Evolutionary conservation across 2,113 vertebrate genomes (phyloP).

Genomic region (Malurus cyaneus): DNA sequence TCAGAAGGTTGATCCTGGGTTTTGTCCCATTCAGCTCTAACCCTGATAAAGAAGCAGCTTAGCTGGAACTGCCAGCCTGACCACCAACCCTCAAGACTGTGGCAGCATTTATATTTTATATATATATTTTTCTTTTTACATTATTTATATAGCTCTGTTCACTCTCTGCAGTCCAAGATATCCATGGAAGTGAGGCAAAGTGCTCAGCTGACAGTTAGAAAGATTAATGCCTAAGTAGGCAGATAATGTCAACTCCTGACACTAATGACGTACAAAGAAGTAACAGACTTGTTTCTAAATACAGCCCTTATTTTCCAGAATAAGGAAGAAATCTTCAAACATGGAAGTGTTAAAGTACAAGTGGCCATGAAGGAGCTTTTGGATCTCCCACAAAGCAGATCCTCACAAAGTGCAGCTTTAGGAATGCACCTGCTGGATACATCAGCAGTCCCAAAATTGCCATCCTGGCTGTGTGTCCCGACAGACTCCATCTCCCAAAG

Average conservation of each 20-base stretch:
- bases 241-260: not conserved
- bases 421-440: not conserved
- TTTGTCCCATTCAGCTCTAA: not conserved
- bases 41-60: not conserved
- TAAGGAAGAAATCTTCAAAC: not conserved
- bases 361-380: not conserved
- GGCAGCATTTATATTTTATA: not conserved
- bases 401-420: not conserved
- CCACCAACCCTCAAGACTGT: not conserved
- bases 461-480: not conserved
- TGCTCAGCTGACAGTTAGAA: not conserved
- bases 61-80: not conserved
- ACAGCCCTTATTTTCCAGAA: not conserved
- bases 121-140: not conserved
- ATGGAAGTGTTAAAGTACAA: fast-evolving
- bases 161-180: not conserved
- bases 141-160: not conserved
- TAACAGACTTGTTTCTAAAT: not conserved
- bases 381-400: not conserved
- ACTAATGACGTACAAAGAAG: not conserved
- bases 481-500: not conserved
- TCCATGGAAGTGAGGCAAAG: not conserved
- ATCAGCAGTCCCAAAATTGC: not conserved
- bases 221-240: not conserved
- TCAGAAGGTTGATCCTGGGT: not conserved